These are phyloP conservation scores for Cavia aperea DNA, from an alignment of 2,113 vertebrate genomes.

Conservation along the genomic window DNA sequence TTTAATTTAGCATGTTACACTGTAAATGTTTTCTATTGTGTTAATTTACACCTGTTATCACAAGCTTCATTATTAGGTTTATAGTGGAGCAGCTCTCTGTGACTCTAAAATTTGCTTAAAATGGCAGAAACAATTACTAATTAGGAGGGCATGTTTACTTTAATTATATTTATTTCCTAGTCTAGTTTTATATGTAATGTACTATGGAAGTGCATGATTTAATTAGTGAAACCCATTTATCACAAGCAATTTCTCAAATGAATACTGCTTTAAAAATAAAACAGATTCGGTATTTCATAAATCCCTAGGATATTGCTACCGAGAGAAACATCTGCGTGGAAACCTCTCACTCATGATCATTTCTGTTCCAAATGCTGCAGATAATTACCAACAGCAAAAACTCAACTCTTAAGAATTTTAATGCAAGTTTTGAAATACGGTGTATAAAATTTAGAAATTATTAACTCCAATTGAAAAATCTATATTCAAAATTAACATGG, in stretches of 20 bases:
- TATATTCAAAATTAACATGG: constrained; percentile 36
- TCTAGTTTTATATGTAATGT: constrained; percentile 77
- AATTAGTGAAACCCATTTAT: constrained; percentile 80
- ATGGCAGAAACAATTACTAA: constrained; percentile 84
- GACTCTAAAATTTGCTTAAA: constrained; percentile 82
- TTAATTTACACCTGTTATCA: constrained; percentile 85
- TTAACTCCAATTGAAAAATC: constrained; percentile 1
- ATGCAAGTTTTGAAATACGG: constrained; percentile 57
- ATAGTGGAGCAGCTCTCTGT: constrained; percentile 76
- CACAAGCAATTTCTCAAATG: constrained; percentile 76
- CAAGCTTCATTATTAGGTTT: constrained; percentile 79
- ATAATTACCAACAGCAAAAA: constrained; percentile 62
- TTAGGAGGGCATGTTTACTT: constrained; percentile 82
- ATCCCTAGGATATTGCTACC: constrained; percentile 68
- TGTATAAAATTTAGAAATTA: constrained; percentile 40
- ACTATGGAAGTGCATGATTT: constrained; percentile 80
- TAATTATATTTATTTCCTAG: constrained; percentile 83
- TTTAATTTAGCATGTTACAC: constrained; percentile 81
- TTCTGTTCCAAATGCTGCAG: constrained; percentile 51
- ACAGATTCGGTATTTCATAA: constrained; percentile 69
- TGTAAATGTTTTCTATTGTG: constrained; percentile 81
- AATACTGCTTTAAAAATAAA: constrained; percentile 71
- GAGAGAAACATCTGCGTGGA: constrained; percentile 55
- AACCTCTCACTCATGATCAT: constrained; percentile 48
- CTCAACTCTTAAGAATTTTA: constrained; percentile 48